A percentile compares a stretch with the other conserved stretches of the same genome.
Evolutionary conservation across 2,888 invertebrate genomes (phyloP).

Genomic region (Nemurella pictetii): DNA sequence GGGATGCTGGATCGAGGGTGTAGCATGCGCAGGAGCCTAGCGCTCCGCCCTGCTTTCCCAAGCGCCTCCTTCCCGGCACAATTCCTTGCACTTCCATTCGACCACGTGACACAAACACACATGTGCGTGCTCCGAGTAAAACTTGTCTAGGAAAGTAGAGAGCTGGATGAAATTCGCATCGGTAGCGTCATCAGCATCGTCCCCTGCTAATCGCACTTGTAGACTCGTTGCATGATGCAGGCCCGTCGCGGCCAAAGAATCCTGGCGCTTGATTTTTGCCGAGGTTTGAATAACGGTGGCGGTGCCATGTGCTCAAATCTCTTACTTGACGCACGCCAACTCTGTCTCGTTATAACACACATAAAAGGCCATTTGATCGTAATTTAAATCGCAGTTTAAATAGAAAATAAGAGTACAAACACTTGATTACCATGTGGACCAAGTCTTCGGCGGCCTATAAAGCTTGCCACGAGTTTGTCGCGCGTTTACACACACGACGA

Average conservation of each 20-base stretch:
- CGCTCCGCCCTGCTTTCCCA: constrained; percentile 30
- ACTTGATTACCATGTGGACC: background rate
- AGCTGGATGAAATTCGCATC: background rate
- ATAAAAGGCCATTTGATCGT: background rate
- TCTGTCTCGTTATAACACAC: background rate
- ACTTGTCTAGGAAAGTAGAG: background rate
- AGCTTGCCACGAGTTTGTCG: background rate
- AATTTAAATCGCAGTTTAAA: background rate
- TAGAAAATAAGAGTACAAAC: background rate
- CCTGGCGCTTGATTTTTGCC: too few species aligned
- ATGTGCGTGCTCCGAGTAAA: background rate
- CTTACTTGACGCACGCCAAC: background rate
- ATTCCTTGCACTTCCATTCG: background rate
- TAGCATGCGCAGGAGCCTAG: constrained; percentile 32
- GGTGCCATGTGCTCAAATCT: background rate
- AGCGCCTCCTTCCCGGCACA: constrained; percentile 32
- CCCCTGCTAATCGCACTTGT: too few species aligned
- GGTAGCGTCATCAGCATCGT: too few species aligned
- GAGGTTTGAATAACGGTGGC: too few species aligned
- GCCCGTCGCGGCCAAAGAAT: too few species aligned
- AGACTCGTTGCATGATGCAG: background rate
- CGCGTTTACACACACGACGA: background rate
- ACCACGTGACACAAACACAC: background rate
- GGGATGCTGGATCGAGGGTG: background rate
- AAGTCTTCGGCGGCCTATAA: background rate